Percentiles rank a stretch among this genome's conserved stretches.
These are phyloP conservation scores for Deilephila porcellus DNA, from an alignment of 2,888 invertebrate genomes.

Conservation along the genomic window DNA sequence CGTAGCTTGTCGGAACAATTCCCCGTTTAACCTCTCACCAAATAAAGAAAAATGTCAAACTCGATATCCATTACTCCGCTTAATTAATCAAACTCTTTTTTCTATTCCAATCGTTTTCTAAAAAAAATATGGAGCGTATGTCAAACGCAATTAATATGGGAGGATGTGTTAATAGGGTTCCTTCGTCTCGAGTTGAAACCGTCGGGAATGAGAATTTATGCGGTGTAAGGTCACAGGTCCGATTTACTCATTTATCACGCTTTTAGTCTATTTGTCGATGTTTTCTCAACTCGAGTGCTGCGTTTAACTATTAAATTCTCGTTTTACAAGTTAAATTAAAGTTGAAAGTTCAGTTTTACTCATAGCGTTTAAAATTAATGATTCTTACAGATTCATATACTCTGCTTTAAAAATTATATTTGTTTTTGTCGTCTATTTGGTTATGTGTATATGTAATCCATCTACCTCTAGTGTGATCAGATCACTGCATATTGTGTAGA, in stretches of 20 bases:
- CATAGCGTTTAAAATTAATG: neutral
- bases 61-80: slow-evolving; percentile 2
- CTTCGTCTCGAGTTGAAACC: slow-evolving; percentile 11
- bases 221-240: neutral
- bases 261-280: slow-evolving; percentile 29
- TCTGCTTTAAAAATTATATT: too few relatives aligned
- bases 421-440: too few relatives aligned
- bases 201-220: slow-evolving; percentile 9
- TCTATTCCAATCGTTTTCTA: slow-evolving; percentile 6
- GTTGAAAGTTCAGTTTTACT: neutral
- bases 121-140: slow-evolving; percentile 42
- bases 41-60: slow-evolving; percentile 16
- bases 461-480: too few relatives aligned
- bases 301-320: slow-evolving; percentile 10
- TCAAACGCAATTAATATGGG: slow-evolving; percentile 54
- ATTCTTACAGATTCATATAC: neutral
- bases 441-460: too few relatives aligned
- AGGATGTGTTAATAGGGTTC: slow-evolving; percentile 35
- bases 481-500: too few relatives aligned
- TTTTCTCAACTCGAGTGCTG: slow-evolving; percentile 13
- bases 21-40: neutral
- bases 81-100: slow-evolving; percentile 22
- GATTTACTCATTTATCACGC: slow-evolving; percentile 1
- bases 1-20: neutral
- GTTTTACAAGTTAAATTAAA: slow-evolving; percentile 7